Percentiles rank a stretch among this genome's conserved stretches.
phyloP scores from a whole-genome alignment of 2,113 vertebrate species.

The Thymallus thymallus region DNA sequence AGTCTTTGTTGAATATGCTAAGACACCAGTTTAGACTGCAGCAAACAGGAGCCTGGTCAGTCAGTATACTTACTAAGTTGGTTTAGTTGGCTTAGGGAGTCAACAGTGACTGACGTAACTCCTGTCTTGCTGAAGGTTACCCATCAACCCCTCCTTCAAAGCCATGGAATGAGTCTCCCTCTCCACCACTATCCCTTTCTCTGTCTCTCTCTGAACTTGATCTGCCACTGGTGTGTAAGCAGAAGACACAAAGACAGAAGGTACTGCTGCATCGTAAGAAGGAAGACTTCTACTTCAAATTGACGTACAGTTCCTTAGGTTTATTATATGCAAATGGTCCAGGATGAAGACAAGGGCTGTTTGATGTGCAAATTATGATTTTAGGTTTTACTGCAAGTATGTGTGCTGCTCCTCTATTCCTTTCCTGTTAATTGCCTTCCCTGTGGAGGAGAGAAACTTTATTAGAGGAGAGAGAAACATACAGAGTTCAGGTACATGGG shows the following conservation, averaged over 20 bases:
- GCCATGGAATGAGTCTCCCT: too few species aligned
- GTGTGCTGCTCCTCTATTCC: conserved; percentile 42
- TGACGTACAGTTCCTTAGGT: conserved; percentile 58
- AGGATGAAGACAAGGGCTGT: conserved; percentile 50
- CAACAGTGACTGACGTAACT: too few species aligned
- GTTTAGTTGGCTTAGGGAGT: too few species aligned
- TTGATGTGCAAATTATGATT: conserved; percentile 72
- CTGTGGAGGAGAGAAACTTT: conserved; percentile 57
- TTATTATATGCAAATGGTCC: conserved; percentile 65
- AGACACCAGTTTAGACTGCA: too few species aligned
- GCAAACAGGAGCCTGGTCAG: too few species aligned
- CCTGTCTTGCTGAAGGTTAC: too few species aligned
- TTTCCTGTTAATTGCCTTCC: conserved; percentile 70
- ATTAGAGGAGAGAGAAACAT: conserved; percentile 48
- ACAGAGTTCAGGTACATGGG: conserved; percentile 35
- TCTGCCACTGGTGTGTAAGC: too few species aligned
- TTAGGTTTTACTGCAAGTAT: conserved; percentile 58
- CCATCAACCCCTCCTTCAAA: too few species aligned
- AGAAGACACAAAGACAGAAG: conserved; percentile 30
- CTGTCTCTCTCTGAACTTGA: too few species aligned
- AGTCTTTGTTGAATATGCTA: too few species aligned
- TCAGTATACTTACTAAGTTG: too few species aligned
- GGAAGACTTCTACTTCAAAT: conserved; percentile 63
- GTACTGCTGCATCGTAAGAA: conserved; percentile 34
- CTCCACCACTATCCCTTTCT: too few species aligned